These are phyloP conservation scores for Polydrusus pterygomalis DNA, from an alignment of 2,888 invertebrate genomes.

Conservation along the genomic window DNA sequence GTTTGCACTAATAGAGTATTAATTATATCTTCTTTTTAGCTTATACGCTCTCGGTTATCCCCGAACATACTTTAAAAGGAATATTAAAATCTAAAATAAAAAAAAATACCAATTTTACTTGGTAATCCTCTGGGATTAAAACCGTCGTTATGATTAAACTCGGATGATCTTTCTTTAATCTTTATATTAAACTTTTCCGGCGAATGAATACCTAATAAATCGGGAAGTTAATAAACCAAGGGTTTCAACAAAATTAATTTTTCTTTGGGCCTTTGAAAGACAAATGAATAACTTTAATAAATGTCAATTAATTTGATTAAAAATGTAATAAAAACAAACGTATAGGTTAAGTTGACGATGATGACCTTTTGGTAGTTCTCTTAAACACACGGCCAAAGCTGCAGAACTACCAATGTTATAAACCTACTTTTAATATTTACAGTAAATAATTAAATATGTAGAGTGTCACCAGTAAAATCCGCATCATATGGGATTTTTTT, in stretches of 20 bases:
- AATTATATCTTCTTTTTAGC: constrained; percentile 38
- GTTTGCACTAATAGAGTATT: constrained; percentile 43
- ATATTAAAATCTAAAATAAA: constrained; percentile 52
- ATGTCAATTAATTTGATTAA: constrained; percentile 12
- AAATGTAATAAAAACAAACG: background rate
- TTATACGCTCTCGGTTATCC: constrained; percentile 8
- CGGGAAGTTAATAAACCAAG: constrained; percentile 33
- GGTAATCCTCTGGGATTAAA: constrained; percentile 46
- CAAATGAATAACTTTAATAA: constrained; percentile 31
- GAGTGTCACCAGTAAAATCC: no score
- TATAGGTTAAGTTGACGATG: background rate
- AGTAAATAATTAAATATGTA: no score
- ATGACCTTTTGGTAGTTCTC: no score
- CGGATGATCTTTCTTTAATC: constrained; percentile 52
- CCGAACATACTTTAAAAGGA: constrained; percentile 36
- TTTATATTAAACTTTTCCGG: constrained; percentile 44
- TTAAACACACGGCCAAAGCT: no score
- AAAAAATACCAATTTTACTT: constrained; percentile 44
- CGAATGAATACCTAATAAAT: constrained; percentile 50
- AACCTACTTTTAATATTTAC: no score
- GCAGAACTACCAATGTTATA: no score
- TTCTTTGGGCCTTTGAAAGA: constrained; percentile 22
- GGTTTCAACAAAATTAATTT: constrained; percentile 43
- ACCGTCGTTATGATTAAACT: constrained; percentile 51
- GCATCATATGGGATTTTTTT: no score